Evolutionary conservation across 2,797 vertebrate species (phyloP).

Genomic region (Premnoplex brunnescens): DNA sequence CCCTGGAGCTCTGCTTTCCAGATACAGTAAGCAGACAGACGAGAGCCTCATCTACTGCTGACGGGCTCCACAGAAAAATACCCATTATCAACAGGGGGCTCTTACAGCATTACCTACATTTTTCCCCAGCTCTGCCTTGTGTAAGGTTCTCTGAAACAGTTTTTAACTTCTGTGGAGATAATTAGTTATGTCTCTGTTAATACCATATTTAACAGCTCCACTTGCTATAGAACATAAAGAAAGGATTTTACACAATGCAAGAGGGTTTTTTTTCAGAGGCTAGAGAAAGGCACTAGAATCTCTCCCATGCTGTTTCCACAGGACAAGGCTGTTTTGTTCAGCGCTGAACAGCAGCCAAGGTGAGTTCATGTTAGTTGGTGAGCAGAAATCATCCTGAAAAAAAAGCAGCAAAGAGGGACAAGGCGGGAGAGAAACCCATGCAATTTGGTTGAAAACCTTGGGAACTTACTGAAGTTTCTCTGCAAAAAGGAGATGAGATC

Average conservation of each 20-base stretch:
- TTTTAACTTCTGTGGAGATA: not conserved
- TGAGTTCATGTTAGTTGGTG: not conserved
- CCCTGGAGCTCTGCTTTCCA: not conserved
- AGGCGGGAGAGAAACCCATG: not conserved
- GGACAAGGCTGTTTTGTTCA: not conserved
- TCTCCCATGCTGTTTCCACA: not conserved
- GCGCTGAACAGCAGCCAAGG: not conserved
- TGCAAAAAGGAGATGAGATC: slow-evolving; percentile 2
- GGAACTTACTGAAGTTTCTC: slow-evolving; percentile 15
- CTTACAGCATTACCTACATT: not conserved
- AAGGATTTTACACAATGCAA: not conserved
- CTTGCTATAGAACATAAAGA: not conserved
- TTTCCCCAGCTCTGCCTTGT: not conserved
- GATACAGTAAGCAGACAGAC: not conserved
- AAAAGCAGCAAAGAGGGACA: not conserved
- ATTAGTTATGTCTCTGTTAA: not conserved
- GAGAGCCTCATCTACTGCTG: not conserved
- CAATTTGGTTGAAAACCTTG: slow-evolving; percentile 6
- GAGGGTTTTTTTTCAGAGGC: not conserved
- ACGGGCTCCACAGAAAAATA: not conserved
- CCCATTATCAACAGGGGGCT: not conserved
- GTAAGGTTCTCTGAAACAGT: not conserved
- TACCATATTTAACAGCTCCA: not conserved
- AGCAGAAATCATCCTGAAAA: not conserved
- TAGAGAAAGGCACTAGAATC: not conserved